These are phyloP conservation scores for Tenodera sinensis DNA, from an alignment of 2,888 invertebrate genomes.

Conservation along the genomic window DNA sequence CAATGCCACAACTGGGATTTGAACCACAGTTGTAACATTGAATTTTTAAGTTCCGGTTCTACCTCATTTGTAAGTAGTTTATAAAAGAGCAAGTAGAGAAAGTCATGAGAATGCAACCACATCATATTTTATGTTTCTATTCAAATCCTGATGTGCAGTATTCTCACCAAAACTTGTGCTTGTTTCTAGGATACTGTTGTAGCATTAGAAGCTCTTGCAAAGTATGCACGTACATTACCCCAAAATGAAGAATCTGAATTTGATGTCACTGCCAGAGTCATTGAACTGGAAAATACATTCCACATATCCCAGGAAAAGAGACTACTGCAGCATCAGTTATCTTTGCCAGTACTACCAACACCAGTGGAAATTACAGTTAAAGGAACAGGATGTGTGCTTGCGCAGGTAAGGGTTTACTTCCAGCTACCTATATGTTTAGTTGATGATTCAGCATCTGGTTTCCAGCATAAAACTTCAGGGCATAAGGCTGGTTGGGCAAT, in stretches of 20 bases:
- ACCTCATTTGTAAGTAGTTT: too few species aligned
- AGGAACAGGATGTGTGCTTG: conserved; percentile 55
- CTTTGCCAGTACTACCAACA: conserved; percentile 47
- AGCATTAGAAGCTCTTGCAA: conserved; percentile 57
- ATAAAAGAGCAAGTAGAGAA: too few species aligned
- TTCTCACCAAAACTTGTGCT: not conserved
- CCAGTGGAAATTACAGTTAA: conserved; percentile 47
- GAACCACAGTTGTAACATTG: too few species aligned
- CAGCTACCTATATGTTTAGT: too few species aligned
- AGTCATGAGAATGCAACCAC: too few species aligned
- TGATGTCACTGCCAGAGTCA: conserved; percentile 47
- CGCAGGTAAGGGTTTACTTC: conserved; percentile 46
- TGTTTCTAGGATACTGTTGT: conserved; percentile 55
- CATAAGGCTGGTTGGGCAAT: too few species aligned
- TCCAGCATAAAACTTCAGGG: too few species aligned
- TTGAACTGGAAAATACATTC: conserved; percentile 45
- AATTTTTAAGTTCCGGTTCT: too few species aligned
- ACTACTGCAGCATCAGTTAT: conserved; percentile 48
- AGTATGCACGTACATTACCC: conserved; percentile 50
- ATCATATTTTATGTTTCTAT: too few species aligned
- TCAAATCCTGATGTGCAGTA: too few species aligned
- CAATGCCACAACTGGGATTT: too few species aligned
- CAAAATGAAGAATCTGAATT: conserved; percentile 45
- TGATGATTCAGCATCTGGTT: too few species aligned
- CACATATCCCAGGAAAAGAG: conserved; percentile 48